Evolutionary conservation across 2,113 vertebrate species (phyloP).

Genomic region (Clarias batrachus): DNA sequence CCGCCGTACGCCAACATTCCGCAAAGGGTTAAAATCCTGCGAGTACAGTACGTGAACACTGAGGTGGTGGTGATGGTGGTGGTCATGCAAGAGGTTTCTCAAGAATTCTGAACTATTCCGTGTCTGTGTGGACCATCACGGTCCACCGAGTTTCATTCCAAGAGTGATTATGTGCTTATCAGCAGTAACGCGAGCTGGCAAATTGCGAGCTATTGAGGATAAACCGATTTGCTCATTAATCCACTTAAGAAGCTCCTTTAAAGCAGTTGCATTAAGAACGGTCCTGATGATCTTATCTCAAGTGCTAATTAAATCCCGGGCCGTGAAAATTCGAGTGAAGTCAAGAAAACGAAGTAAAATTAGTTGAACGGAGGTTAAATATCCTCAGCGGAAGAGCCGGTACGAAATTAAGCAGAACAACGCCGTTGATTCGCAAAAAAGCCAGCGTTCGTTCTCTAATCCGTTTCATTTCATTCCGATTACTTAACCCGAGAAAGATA

Average conservation of each 20-base stretch:
- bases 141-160: conserved; percentile 38
- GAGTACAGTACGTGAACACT: not conserved
- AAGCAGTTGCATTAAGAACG: conserved; percentile 58
- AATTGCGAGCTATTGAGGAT: conserved; percentile 64
- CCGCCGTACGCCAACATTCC: conserved; percentile 55
- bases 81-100: not conserved
- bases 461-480: conserved; percentile 65
- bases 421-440: conserved; percentile 47
- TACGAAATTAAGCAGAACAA: conserved; percentile 25
- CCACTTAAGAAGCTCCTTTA: conserved; percentile 66
- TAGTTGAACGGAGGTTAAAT: not conserved
- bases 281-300: conserved; percentile 57
- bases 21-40: conserved; percentile 55
- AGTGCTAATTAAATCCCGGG: conserved; percentile 11
- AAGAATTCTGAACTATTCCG: conserved; percentile 21
- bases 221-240: conserved; percentile 71
- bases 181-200: conserved; percentile 43
- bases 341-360: not conserved
- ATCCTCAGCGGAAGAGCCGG: not conserved
- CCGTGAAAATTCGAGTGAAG: not conserved
- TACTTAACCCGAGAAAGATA: conserved; percentile 66
- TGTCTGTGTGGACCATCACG: conserved; percentile 25
- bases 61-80: not conserved
- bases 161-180: conserved; percentile 54
- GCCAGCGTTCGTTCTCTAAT: conserved; percentile 42